Evolutionary conservation across 1,140 invertebrate genomes (phyloP).

Genomic region (Drosophila ambigua): DNA sequence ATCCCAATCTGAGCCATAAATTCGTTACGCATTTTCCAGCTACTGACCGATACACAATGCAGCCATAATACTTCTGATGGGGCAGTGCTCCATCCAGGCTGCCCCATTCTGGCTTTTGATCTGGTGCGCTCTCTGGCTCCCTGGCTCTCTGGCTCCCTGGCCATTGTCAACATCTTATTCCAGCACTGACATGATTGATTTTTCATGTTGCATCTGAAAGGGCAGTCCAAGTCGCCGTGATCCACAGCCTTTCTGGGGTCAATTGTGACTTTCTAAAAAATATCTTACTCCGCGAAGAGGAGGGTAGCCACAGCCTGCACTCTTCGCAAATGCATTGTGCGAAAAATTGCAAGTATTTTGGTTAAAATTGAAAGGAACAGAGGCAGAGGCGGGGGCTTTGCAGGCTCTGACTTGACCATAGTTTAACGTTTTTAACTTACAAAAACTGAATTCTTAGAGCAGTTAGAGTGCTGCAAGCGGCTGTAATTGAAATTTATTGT

Average conservation of each 20-base stretch:
- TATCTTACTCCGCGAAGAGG: slow-evolving; percentile 28
- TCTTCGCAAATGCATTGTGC: slow-evolving; percentile 15
- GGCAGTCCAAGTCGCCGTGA: neutral
- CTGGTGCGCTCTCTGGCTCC: slow-evolving; percentile 29
- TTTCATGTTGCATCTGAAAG: slow-evolving; percentile 50
- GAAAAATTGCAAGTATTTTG: slow-evolving; percentile 25
- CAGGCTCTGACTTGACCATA: slow-evolving; percentile 5
- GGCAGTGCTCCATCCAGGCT: neutral
- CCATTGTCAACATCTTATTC: slow-evolving; percentile 76
- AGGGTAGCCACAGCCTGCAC: neutral
- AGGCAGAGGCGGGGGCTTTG: slow-evolving; percentile 1
- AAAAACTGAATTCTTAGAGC: slow-evolving; percentile 58
- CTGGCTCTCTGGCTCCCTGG: neutral
- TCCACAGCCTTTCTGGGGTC: slow-evolving; percentile 22
- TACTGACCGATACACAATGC: slow-evolving; percentile 45
- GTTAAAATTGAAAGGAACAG: slow-evolving; percentile 3
- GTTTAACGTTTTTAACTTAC: slow-evolving; percentile 24
- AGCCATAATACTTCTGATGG: slow-evolving; percentile 52
- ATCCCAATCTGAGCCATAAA: slow-evolving; percentile 66
- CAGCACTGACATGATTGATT: slow-evolving; percentile 74
- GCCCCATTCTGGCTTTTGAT: slow-evolving; percentile 48
- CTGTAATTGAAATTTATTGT: slow-evolving; percentile 79
- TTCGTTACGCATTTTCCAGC: slow-evolving; percentile 65
- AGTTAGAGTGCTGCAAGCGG: slow-evolving; percentile 75
- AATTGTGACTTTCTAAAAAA: slow-evolving; percentile 68